These are phyloP conservation scores for Trididemnum miniatum DNA, from an alignment of 23 tunicate genomes.

Conservation along the genomic window DNA sequence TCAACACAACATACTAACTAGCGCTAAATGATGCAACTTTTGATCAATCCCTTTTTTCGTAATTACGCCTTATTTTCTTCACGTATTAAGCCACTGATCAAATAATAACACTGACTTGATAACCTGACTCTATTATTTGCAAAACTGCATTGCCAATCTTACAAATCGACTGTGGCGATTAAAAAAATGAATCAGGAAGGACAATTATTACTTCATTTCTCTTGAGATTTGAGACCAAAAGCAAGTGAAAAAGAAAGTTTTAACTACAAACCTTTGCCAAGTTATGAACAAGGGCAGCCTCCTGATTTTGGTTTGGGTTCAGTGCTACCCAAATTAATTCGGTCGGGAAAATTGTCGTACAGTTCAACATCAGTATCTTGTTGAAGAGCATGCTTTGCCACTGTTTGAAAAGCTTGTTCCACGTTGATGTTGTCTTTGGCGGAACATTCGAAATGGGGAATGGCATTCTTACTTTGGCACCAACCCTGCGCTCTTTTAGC, in stretches of 20 bases:
- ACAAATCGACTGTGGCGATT: no score
- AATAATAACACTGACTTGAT: no score
- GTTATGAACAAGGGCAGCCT: conserved; percentile 43
- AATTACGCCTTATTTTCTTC: no score
- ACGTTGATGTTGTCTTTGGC: conserved; percentile 94
- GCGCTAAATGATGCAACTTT: no score
- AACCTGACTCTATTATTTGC: no score
- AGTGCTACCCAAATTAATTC: conserved; percentile 57
- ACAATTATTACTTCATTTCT: no score
- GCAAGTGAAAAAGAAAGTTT: not conserved
- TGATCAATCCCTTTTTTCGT: no score
- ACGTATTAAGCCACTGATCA: no score
- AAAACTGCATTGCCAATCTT: no score
- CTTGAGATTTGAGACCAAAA: no score
- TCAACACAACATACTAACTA: no score
- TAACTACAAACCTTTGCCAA: not conserved
- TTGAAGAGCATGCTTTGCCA: conserved; percentile 86
- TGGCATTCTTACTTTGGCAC: conserved; percentile 86
- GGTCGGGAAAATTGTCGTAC: conserved; percentile 84
- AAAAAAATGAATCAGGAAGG: no score
- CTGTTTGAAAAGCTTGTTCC: conserved; percentile 92
- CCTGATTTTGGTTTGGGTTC: conserved; percentile 59
- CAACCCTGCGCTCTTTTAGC: conserved; percentile 85
- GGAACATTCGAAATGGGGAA: conserved; percentile 95
- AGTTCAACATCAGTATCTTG: conserved; percentile 94